Conservation (phyloP, 2,888 invertebrate species). For the Calliopum simillimum region DNA sequence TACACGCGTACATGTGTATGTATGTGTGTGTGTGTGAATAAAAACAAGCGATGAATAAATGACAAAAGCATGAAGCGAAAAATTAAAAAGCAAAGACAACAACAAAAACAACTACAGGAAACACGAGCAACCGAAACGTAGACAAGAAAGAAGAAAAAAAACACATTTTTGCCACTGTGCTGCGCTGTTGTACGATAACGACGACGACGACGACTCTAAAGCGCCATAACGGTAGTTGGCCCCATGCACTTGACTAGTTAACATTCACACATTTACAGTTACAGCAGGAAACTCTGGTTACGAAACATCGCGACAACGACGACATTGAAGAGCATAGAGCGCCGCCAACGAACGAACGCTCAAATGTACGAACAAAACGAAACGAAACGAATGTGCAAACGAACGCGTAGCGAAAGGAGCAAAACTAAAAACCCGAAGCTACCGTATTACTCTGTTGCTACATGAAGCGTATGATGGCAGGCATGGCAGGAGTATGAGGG, state of each 20-base stretch:
- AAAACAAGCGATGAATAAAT: neutral
- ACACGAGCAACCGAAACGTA: too few relatives aligned
- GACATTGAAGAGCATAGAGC: neutral
- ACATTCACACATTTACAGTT: constrained; percentile 23
- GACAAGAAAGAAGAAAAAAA: too few relatives aligned
- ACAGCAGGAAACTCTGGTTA: constrained; percentile 24
- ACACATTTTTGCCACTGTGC: too few relatives aligned
- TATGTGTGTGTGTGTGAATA: too few relatives aligned
- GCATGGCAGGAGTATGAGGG: constrained; percentile 8
- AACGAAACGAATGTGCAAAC: neutral
- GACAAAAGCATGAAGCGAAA: neutral
- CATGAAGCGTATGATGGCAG: neutral
- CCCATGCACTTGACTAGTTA: constrained; percentile 47
- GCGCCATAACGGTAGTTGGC: constrained; percentile 36
- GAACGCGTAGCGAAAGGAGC: constrained; percentile 4
- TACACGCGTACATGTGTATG: too few relatives aligned
- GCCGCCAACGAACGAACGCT: constrained; percentile 1
- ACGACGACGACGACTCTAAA: too few relatives aligned
- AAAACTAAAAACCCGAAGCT: too few relatives aligned
- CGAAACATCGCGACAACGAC: constrained; percentile 11
- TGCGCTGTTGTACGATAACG: too few relatives aligned
- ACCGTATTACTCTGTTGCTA: too few relatives aligned
- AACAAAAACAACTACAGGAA: neutral
- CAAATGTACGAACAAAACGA: constrained; percentile 12
- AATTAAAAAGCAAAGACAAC: neutral